Evolutionary conservation across 1,140 invertebrate species (phyloP), one percentile per base, ranked within the genome.

Genomic region (Cheumatopsyche charites): DNA sequence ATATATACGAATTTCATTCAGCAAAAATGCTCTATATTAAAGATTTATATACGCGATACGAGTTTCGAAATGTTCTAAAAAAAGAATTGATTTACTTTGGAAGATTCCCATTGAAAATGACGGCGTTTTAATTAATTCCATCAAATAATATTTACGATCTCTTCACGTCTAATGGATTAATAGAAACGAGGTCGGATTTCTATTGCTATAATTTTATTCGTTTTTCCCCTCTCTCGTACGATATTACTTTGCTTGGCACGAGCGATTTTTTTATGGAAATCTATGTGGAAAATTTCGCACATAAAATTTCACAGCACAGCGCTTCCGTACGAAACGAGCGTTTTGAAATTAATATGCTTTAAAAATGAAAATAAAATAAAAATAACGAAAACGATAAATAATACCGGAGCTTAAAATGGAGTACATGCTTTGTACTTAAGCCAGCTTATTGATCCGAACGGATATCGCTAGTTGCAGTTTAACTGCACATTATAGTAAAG

Each of bases 291-390:
- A 55, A 55, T 55, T 55, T 55, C 21, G 49, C 23, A 58, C 21
- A 26, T 58, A 23, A 58, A 58, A 21, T 58, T 58, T 25, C 12
- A 25, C 23, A 36, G 19, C 23, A 21, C 55, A 58, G 23, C 55
- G 55, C 11, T 58, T 58, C 25, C 43, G 15, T 58, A 25, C 13
- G 7, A 25, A 58, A 6, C 21, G 55, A 26, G 23, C 55, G 4
- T 19, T 58, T 58, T 58, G 21, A 25, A 58, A 58, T 58, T 58
- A 58, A 58, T 25, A 58, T 25, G 55, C 55, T 17, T 55, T 55
- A 13, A 26, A 11, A 58, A 58, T 25, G 21, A 25, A 58, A 9
- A 3, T 3, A 36, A 36, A 36, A 36, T 36, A 36, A 36, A 36
- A 36, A 36, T 36, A 4, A 36, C 3, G 3, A 3, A 3, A 36